Evolutionary conservation across 1,140 invertebrate genomes (phyloP), one percentile per base, ranked within the genome.

Genomic region (Sogatella furcifera): DNA sequence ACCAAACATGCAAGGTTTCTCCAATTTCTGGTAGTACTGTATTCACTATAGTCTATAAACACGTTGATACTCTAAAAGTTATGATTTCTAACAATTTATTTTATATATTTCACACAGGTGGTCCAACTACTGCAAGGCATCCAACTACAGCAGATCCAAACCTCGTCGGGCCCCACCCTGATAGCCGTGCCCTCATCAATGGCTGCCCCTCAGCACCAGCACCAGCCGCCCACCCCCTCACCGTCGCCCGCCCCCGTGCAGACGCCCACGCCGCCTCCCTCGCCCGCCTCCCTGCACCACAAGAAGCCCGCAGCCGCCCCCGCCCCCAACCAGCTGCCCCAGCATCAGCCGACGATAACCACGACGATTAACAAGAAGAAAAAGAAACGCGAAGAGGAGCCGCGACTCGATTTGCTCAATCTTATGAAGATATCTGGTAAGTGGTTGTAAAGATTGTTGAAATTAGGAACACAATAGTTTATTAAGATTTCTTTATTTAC

Each of bases 361-460:
- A 38, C 44, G 42, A 74, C 74, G 38, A 22, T 38, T 55, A 78
- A 79, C 57, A 76, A 76, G 42, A 69, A 77, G 5, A 78, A 79
- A 65, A 78, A 77, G 57, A 77, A 78, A 66, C 76, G 79, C 19
- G 77, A 80, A 8, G 79, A 79, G 56, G 72, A 74, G 52, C 73
- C 74, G 4, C 74, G 76, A 57, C 63, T 80, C 17, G 78, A 80
- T 66, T 69, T 80, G 54, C 77, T 77, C 31, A 79, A 75, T 67
- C 76, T 80, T 17, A 80, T 80, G 71, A 79, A 79, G 65, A 75
- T 80, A 59, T 79, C 78, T 2, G 78, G 78, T 61, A 76, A 60
- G 28, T 55, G 11, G 13, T 42, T 21, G 43, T n/a, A n/a, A n/a
- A n/a, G n/a, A 57, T 21, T 54, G 15, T 19, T 21, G 5, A 19